Evolutionary conservation across 2,888 invertebrate genomes (phyloP).

Genomic region (Graphium colonna): DNA sequence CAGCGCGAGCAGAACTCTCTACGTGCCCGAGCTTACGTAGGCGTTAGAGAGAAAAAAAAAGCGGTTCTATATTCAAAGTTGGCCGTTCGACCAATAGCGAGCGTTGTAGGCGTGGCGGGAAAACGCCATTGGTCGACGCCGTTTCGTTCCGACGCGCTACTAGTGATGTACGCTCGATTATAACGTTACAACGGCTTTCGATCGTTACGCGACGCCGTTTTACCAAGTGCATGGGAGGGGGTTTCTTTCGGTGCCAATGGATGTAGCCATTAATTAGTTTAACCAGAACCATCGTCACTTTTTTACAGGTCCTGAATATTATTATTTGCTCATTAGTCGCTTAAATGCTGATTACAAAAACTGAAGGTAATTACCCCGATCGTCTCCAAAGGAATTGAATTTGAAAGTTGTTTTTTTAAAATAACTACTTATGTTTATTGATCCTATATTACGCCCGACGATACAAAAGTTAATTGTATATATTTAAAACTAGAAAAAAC

Average conservation of each 20-base stretch:
- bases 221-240: conserved; percentile 32
- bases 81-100: conserved; percentile 63
- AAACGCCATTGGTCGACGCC: conserved; percentile 55
- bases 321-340: conserved; percentile 1
- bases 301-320: not conserved
- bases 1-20: conserved; percentile 27
- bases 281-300: not conserved
- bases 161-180: conserved; percentile 62
- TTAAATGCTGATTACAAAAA: not conserved
- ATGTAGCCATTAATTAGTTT: conserved; percentile 17
- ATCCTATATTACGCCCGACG: not conserved
- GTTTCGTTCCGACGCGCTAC: conserved; percentile 37
- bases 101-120: conserved; percentile 69
- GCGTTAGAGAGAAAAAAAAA: conserved; percentile 71
- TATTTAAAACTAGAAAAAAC: not conserved
- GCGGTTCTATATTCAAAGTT: conserved; percentile 78
- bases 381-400: not conserved
- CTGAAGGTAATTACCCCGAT: not conserved
- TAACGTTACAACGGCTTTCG: conserved; percentile 53
- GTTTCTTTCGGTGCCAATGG: conserved; percentile 27
- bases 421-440: not conserved
- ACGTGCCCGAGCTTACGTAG: conserved; percentile 57
- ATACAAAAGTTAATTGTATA: conserved; percentile 4
- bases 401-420: conserved; percentile 3
- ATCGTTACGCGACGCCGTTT: conserved; percentile 29